These are phyloP conservation scores for Salvelinus alpinus DNA, from an alignment of 2,113 vertebrate genomes.

Conservation along the genomic window DNA sequence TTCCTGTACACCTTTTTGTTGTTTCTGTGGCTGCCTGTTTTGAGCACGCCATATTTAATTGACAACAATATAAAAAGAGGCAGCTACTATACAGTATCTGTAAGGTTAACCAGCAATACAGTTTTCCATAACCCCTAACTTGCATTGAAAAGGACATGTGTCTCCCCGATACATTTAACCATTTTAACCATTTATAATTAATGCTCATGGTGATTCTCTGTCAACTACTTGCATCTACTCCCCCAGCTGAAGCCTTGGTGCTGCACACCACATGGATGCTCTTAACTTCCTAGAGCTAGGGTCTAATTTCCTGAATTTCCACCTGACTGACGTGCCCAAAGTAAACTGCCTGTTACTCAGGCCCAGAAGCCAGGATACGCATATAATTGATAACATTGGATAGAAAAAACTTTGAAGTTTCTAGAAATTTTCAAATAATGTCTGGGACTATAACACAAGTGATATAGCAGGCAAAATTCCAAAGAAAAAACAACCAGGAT, in stretches of 20 bases:
- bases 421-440: no score
- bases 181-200: background rate
- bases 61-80: background rate
- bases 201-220: background rate
- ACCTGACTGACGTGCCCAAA: no score
- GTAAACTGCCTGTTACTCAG: no score
- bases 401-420: no score
- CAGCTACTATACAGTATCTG: background rate
- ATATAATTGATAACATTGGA: no score
- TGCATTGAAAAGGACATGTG: background rate
- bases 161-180: background rate
- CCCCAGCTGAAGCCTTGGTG: slow-evolving; percentile 8
- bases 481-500: no score
- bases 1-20: slow-evolving; percentile 24
- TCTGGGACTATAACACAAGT: no score
- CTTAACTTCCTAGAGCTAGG: slow-evolving; percentile 4
- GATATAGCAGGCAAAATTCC: no score
- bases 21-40: slow-evolving; percentile 9
- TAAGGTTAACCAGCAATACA: background rate
- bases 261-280: slow-evolving; percentile 33
- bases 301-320: no score
- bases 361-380: no score
- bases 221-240: background rate
- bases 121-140: no score
- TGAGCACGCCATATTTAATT: background rate